Evolutionary conservation across 1,140 invertebrate species (phyloP).

Genomic region (Diorhabda elongata): DNA sequence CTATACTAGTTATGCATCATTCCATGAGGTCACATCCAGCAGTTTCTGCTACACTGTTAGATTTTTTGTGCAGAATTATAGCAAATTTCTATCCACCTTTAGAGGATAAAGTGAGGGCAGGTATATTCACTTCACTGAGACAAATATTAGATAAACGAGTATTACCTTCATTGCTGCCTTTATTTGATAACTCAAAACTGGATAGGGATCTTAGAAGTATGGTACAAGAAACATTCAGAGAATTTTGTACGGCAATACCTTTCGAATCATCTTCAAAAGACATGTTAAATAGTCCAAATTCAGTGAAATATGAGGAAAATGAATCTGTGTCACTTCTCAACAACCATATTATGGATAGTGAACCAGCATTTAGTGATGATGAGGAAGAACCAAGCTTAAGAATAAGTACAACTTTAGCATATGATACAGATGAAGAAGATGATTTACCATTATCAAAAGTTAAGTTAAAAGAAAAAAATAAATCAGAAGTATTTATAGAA

Average conservation of each 20-base stretch:
- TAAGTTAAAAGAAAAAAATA: conserved; percentile 48
- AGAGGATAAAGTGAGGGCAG: conserved; percentile 78
- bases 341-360: conserved; percentile 51
- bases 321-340: conserved; percentile 45
- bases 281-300: conserved; percentile 52
- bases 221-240: conserved; percentile 85
- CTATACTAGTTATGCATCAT: conserved; percentile 96
- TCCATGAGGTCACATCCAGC: conserved; percentile 93
- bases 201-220: conserved; percentile 82
- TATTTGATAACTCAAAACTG: conserved; percentile 91
- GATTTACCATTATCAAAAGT: conserved; percentile 75
- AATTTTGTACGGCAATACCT: conserved; percentile 71
- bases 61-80: conserved; percentile 95
- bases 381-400: conserved; percentile 61
- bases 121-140: conserved; percentile 87
- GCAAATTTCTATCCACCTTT: conserved; percentile 86
- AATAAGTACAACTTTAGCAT: conserved; percentile 52
- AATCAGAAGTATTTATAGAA: conserved; percentile 46
- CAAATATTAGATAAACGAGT: conserved; percentile 94
- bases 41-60: conserved; percentile 89
- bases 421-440: conserved; percentile 85
- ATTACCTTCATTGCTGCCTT: conserved; percentile 78
- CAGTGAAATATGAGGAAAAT: conserved; percentile 54
- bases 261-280: conserved; percentile 47
- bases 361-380: conserved; percentile 76